phyloP scores from a whole-genome alignment of 2,888 invertebrate genomes.

The Cistogaster globosa region DNA sequence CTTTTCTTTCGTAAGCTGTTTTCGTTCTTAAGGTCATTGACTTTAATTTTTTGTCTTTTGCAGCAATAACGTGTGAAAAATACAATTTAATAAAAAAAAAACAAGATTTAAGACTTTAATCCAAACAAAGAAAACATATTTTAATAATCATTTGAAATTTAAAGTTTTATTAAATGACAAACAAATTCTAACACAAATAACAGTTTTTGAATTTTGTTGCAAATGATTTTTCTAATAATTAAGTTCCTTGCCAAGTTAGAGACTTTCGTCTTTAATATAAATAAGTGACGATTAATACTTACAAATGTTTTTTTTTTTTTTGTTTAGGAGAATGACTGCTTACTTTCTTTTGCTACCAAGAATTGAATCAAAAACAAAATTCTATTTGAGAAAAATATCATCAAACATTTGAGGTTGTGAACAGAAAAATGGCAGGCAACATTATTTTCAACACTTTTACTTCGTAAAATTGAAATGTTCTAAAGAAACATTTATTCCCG shows the following conservation, averaged over 20 bases:
- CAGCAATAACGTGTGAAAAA: conserved; percentile 54
- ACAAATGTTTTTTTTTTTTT: conserved; percentile 1
- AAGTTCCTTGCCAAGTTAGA: conserved; percentile 43
- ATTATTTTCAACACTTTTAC: conserved; percentile 42
- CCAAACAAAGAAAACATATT: not conserved
- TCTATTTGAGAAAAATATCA: not conserved
- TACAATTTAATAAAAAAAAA: conserved; percentile 17
- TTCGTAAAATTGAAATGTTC: conserved; percentile 29
- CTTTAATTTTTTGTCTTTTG: conserved; percentile 33
- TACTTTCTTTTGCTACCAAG: conserved; percentile 44
- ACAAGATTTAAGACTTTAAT: conserved; percentile 45
- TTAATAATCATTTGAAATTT: conserved; percentile 4
- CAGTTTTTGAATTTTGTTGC: not conserved
- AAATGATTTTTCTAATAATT: not conserved
- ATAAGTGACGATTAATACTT: not conserved
- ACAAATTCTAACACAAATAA: conserved; percentile 20
- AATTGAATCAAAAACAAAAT: not conserved
- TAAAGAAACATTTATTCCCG: not conserved
- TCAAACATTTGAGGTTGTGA: conserved; percentile 33
- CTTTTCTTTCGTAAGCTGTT: not conserved
- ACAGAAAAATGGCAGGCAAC: conserved; percentile 11
- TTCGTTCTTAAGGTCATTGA: conserved; percentile 44
- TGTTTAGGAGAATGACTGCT: not conserved
- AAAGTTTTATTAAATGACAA: conserved; percentile 40
- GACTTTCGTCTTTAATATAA: conserved; percentile 23